Evolutionary conservation across 2,113 vertebrate genomes (phyloP), one percentile per base, ranked within the genome.

Genomic region (Pseudopodoces humilis): DNA sequence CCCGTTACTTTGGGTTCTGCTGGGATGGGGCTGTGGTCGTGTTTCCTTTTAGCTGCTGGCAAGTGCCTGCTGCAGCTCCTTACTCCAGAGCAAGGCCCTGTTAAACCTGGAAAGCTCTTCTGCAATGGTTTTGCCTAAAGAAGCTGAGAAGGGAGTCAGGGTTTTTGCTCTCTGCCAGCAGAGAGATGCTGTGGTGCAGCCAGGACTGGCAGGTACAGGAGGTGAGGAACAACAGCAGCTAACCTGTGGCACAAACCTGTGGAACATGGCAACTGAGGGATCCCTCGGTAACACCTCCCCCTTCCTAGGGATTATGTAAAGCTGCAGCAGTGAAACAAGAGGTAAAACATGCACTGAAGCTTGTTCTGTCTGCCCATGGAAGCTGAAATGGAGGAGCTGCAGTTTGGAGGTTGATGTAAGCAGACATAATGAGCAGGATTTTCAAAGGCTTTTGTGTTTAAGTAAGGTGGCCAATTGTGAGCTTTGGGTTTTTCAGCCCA

Each of bases 401-500:
- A 14, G 3, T 60, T 60, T 46, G 21, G 47, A 30, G 28, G 19
- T 55, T 46, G 17, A 15, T 11, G 6, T 41, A 20, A 77, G 23
- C 15, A 39, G 37, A 39, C 37, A 39, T 33, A 47, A n/a, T 28
- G 15, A 90, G 35, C 11, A 47, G 65, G 41, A 69, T 46, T 47
- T 78, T 60, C 31, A 84, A 82, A 43, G 30, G 17, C 10, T 16
- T 47, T 81, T 10, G 2, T 64, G 19, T 31, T 31, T 30, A 49
- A 63, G 28, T n/a, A 58, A 59, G 13, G 28, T 52, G 14, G 11
- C 31, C 71, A n/a, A 30, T 19, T 50, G 7, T 35, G 28, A 31
- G 11, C 7, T 30, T 64, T 71, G 25, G 18, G 2, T 0, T 35
- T 39, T 33, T 60, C 3, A 6, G 7, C 0, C 37, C 37, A 39